These are phyloP conservation scores for Hypsopygia costalis DNA, from an alignment of 2,888 invertebrate genomes.

Conservation along the genomic window DNA sequence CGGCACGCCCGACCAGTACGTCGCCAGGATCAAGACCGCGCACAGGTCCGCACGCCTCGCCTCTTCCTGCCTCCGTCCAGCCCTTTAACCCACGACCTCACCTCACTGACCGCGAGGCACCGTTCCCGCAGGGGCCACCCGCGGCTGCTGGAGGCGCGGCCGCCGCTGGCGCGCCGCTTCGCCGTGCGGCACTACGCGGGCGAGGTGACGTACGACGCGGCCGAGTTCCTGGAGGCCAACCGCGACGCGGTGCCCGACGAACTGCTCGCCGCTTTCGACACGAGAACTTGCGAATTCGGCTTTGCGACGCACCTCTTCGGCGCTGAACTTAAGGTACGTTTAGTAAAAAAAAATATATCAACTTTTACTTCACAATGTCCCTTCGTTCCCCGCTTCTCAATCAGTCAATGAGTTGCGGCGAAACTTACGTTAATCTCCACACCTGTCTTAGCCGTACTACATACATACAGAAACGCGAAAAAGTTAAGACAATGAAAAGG, in stretches of 20 bases:
- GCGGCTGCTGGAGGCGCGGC: slow-evolving; percentile 89
- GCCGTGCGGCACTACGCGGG: slow-evolving; percentile 92
- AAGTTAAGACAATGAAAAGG: too few species aligned
- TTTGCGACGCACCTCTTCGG: slow-evolving; percentile 98
- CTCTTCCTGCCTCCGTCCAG: too few species aligned
- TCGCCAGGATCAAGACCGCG: slow-evolving; percentile 51
- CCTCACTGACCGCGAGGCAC: too few species aligned
- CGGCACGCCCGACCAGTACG: slow-evolving; percentile 83
- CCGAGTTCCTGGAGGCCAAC: slow-evolving; percentile 94
- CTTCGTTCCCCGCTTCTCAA: too few species aligned
- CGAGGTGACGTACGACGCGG: slow-evolving; percentile 92
- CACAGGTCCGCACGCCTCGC: slow-evolving; percentile 78
- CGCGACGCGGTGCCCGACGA: slow-evolving; percentile 96
- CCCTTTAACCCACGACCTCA: too few species aligned
- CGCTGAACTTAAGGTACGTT: slow-evolving; percentile 88
- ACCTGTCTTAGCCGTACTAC: too few species aligned
- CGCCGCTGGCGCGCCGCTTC: slow-evolving; percentile 89
- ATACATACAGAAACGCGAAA: too few species aligned
- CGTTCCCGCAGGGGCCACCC: too few species aligned
- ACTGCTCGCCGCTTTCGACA: slow-evolving; percentile 94
- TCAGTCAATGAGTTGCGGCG: too few species aligned
- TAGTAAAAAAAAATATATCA: too few species aligned
- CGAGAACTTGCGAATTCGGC: slow-evolving; percentile 96
- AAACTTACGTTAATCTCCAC: too few species aligned
- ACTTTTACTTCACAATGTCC: too few species aligned